Evolutionary conservation across 1,140 invertebrate genomes (phyloP).

Genomic region (Pseudobourletiella spinata): DNA sequence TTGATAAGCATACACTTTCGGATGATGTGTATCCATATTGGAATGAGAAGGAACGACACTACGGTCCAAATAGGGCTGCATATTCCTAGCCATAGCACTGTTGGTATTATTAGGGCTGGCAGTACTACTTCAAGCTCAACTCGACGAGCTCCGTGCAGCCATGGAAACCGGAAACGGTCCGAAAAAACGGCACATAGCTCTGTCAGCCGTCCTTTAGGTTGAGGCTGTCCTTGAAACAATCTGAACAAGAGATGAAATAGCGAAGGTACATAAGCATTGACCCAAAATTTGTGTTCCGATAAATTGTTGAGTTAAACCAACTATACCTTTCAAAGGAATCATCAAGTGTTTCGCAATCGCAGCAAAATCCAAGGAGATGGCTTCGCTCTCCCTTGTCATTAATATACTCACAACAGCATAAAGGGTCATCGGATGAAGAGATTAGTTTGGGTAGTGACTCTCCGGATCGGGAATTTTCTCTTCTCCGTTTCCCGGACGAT

Average conservation of each 20-base stretch:
- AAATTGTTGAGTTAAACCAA: neutral
- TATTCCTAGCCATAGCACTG: slow-evolving; percentile 50
- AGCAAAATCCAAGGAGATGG: slow-evolving; percentile 50
- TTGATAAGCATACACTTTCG: slow-evolving; percentile 33
- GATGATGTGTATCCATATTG: slow-evolving; percentile 52
- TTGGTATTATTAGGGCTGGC: slow-evolving; percentile 54
- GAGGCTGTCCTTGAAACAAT: slow-evolving; percentile 8
- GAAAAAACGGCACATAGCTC: slow-evolving; percentile 36
- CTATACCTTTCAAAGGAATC: slow-evolving; percentile 39
- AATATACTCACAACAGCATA: slow-evolving; percentile 53
- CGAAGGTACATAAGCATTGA: no score
- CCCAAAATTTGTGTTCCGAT: no score
- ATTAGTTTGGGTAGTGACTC: neutral
- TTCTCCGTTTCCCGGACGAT: no score
- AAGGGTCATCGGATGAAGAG: slow-evolving; percentile 29
- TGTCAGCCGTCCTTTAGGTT: slow-evolving; percentile 7
- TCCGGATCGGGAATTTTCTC: neutral
- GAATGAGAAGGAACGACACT: slow-evolving; percentile 51
- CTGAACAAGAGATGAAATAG: no score
- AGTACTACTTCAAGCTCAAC: slow-evolving; percentile 51
- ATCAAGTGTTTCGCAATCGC: slow-evolving; percentile 50
- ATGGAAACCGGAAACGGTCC: slow-evolving; percentile 49
- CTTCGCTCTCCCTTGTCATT: slow-evolving; percentile 43
- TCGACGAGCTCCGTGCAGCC: slow-evolving; percentile 47
- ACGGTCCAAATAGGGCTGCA: slow-evolving; percentile 50